Percentiles rank a stretch among this genome's conserved stretches.
Evolutionary conservation across 35 echinoderm and acorn worm species (phyloP).

Genomic region (Anneissia japonica): DNA sequence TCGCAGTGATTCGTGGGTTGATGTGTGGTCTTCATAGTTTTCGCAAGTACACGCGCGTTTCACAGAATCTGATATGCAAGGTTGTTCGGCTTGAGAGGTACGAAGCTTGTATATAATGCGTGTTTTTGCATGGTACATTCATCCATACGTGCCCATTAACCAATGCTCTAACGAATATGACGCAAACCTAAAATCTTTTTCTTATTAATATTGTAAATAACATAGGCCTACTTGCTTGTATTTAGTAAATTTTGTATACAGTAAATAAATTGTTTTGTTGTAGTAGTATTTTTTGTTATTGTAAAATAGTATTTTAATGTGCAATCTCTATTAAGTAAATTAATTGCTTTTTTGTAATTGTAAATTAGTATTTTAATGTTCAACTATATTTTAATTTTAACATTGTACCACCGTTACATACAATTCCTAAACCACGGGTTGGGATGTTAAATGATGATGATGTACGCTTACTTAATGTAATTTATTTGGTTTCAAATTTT

Average conservation of each 20-base stretch:
- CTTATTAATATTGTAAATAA: neutral
- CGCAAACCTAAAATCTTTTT: too few relatives aligned
- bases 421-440: neutral
- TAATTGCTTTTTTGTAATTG: too few relatives aligned
- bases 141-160: too few relatives aligned
- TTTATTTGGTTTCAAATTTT: neutral
- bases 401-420: neutral
- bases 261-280: too few relatives aligned
- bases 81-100: conserved; percentile 81
- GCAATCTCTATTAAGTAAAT: too few relatives aligned
- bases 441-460: neutral
- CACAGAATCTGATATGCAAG: conserved; percentile 71
- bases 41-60: conserved; percentile 65
- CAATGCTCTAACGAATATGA: too few relatives aligned
- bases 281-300: too few relatives aligned
- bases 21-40: conserved; percentile 94
- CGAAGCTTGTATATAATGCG: too few relatives aligned
- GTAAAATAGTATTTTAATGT: too few relatives aligned
- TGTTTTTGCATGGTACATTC: too few relatives aligned
- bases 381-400: neutral
- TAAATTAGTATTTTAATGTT: neutral
- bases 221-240: neutral
- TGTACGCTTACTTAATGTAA: neutral
- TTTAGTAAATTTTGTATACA: too few relatives aligned
- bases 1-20: conserved; percentile 40